Percentiles rank a stretch among this genome's conserved stretches.
These are phyloP conservation scores for chimpanzee (Pan troglodytes) DNA, from an alignment of 2,113 vertebrate species.

Conservation along the genomic window NHGRI_mPanTro3-v2.1_pri NC_086015.1:45362501-45363000, in stretches of 20 bases:
- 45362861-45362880: neutral
- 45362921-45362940: neutral
- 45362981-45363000: neutral
- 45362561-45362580: neutral
- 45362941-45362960: neutral
- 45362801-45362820: neutral
- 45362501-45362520: neutral
- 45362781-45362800: neutral
- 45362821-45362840: neutral
- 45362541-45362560: neutral
- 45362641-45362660: neutral
- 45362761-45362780: neutral
- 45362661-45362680: accelerated
- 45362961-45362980: neutral
- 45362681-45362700: neutral
- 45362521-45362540: neutral
- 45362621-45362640: neutral
- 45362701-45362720: neutral
- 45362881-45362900: neutral
- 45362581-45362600: neutral
- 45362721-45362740: neutral
- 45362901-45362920: neutral
- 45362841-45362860: neutral
- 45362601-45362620: neutral
- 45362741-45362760: neutral